Base-by-base conservation (phyloP, 2,797 vertebrate genomes). In the Poeciliopsis infans region DNA sequence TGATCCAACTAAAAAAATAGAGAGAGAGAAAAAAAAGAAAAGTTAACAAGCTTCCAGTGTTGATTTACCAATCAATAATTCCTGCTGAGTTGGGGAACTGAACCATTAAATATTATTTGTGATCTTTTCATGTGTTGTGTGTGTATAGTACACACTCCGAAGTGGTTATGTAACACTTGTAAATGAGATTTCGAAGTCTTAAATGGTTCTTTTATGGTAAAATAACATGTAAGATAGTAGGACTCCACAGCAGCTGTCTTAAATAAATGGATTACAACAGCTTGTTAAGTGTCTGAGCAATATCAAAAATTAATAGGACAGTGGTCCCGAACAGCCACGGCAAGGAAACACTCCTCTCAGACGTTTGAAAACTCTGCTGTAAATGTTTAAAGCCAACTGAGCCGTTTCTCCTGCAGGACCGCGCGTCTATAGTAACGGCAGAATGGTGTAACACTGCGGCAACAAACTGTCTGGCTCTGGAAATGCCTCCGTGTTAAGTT, bases 381-480 rank as follows among this genome's bases (percentile, higher is more conserved):
- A n/a, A n/a, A 70, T 70, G 68, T 70, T 70, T 70, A 28, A 70
- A 43, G 68, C 41, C 36, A 16, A 45, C 68, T 15, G 36, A 69
- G 20, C 66, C 39, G 13, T 43, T 45, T 70, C 68, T 70, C 10
- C 66, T 69, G 25, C 68, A 70, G n/a, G 39, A 45, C 23, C 41
- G 68, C 28, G 41, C 11, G 41, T 70, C 68, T 45, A 25, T 41
- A 12, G 64, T 13, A 45, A 15, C 68, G 28, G 68, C 41, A 70
- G 68, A 28, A 45, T 70, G 68, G 23, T 28, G 23, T 45, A 43
- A 45, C 8, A 28, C 41, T 70, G 41, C 68, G 5, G 68, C 41
- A 70, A 70, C 68, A 45, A 45, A 70, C 41, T 16, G 68, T 16
- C 68, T 70, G 68, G 25, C 68, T 70, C 68, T 45, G 41, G 41